Evolutionary conservation across 1,140 invertebrate species (phyloP).

Genomic region (Apis mellifera): Amel_HAv3.1 CM009944.2:5211001-5211500

Average conservation of each 20-base stretch:
- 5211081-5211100: constrained; percentile 43
- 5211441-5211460: too few species aligned
- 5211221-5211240: constrained; percentile 72
- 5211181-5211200: constrained; percentile 96
- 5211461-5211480: too few species aligned
- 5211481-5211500: too few species aligned
- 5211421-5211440: too few species aligned
- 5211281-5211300: not conserved
- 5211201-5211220: constrained; percentile 96
- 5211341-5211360: too few species aligned
- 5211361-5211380: too few species aligned
- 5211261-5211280: not conserved
- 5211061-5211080: constrained; percentile 27
- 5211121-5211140: constrained; percentile 93
- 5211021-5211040: constrained; percentile 30
- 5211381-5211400: too few species aligned
- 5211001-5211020: constrained; percentile 29
- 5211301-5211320: too few species aligned
- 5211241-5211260: constrained; percentile 59
- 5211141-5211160: constrained; percentile 95
- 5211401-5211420: too few species aligned
- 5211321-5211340: too few species aligned
- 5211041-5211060: constrained; percentile 26
- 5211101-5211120: constrained; percentile 37
- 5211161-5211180: constrained; percentile 95